These are phyloP conservation scores for Falco biarmicus DNA, from an alignment of 2,797 vertebrate genomes.

Conservation along the genomic window DNA sequence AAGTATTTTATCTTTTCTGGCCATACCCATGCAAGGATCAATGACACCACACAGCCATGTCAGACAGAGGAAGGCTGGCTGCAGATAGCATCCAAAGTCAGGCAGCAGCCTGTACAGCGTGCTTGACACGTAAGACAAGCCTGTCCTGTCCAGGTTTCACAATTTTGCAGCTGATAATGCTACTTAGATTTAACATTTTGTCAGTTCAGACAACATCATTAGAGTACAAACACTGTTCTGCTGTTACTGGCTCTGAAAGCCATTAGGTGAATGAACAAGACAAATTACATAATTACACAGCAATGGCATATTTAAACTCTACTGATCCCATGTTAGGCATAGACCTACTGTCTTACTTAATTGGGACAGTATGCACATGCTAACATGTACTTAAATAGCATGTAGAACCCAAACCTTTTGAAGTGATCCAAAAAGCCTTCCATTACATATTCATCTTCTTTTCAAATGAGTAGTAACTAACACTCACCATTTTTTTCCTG, in stretches of 20 bases:
- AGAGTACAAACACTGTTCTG: not conserved
- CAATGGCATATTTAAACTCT: not conserved
- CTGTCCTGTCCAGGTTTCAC: not conserved
- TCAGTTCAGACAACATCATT: not conserved
- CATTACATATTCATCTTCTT: not conserved
- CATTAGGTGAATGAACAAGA: not conserved
- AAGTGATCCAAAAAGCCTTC: not conserved
- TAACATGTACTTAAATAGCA: not conserved
- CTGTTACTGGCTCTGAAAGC: not conserved
- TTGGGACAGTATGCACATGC: not conserved
- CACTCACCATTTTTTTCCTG: not conserved
- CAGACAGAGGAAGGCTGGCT: not conserved
- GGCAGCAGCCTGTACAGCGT: not conserved
- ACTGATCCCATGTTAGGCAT: not conserved
- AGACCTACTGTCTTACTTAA: not conserved
- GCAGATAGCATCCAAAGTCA: not conserved
- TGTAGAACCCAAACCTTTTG: not conserved
- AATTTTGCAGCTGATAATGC: not conserved
- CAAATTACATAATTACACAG: not conserved
- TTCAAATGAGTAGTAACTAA: not conserved
- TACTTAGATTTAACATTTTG: not conserved
- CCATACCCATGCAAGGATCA: not conserved
- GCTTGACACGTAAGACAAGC: not conserved
- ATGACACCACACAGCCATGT: not conserved
- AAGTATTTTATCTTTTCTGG: not conserved